Evolutionary conservation across 2,113 vertebrate genomes (phyloP).

Genomic region (Anguilla japonica): DNA sequence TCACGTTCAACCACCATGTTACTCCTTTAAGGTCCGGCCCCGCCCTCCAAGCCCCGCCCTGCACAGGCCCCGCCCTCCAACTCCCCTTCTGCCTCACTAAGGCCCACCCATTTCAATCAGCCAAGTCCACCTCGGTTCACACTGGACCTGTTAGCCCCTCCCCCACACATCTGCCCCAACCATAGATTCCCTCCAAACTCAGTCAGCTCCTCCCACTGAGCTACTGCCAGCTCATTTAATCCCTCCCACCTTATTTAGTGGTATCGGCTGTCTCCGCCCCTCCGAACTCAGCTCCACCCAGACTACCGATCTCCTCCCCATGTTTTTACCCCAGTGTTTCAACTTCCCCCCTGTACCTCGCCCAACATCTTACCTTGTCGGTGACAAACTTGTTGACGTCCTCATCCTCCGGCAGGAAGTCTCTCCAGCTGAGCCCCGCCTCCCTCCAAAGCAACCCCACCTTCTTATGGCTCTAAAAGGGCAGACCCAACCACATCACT

Average conservation of each 20-base stretch:
- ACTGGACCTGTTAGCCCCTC: neutral
- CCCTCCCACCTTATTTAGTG: neutral
- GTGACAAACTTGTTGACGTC: constrained; percentile 87
- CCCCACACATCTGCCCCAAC: too few relatives aligned
- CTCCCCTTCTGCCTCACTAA: neutral
- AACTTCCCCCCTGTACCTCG: neutral
- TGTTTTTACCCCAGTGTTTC: neutral
- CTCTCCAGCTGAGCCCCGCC: constrained; percentile 85
- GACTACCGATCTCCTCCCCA: too few relatives aligned
- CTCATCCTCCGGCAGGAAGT: constrained; percentile 86
- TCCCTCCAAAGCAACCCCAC: constrained; percentile 85
- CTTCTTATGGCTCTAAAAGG: constrained; percentile 82
- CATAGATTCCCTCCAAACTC: too few relatives aligned
- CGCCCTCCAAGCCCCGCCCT: too few relatives aligned
- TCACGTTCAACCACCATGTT: too few relatives aligned
- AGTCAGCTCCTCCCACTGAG: neutral
- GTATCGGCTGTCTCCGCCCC: neutral
- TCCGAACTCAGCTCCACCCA: neutral
- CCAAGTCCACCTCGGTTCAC: neutral
- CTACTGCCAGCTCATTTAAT: neutral
- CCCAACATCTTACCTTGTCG: constrained; percentile 74
- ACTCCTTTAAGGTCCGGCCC: too few relatives aligned
- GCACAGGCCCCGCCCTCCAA: neutral
- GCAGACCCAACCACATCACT: constrained; percentile 29
- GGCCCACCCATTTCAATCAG: neutral